These are phyloP conservation scores for Rotaria magnacalcarata DNA, from an alignment of 2,888 invertebrate species.

Conservation along the genomic window DNA sequence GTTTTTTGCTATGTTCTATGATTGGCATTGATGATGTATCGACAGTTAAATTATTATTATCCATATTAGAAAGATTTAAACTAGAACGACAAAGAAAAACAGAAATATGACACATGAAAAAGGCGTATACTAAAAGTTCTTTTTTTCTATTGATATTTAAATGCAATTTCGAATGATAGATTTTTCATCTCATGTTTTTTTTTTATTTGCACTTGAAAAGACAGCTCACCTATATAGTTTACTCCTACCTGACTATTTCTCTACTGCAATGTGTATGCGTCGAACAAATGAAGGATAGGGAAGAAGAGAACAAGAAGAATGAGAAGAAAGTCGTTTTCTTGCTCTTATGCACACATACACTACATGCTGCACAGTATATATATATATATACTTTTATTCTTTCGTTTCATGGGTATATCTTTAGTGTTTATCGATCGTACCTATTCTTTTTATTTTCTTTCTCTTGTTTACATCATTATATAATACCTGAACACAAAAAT, in stretches of 20 bases:
- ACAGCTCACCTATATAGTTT: background rate
- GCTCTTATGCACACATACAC: constrained; percentile 17
- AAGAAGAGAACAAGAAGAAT: constrained; percentile 11
- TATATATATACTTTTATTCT: constrained; percentile 17
- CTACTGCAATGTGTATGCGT: background rate
- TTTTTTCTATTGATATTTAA: background rate
- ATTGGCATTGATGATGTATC: background rate
- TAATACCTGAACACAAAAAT: background rate
- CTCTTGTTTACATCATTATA: background rate
- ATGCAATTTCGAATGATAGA: background rate
- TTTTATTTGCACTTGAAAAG: constrained; percentile 8
- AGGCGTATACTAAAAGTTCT: background rate
- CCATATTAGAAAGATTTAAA: background rate
- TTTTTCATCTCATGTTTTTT: constrained; percentile 9
- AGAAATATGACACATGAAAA: background rate
- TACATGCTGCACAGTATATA: background rate
- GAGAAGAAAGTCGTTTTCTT: constrained; percentile 12
- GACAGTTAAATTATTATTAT: background rate
- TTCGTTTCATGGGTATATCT: background rate
- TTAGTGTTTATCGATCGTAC: background rate
- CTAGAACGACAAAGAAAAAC: background rate
- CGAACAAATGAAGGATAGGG: constrained; percentile 21
- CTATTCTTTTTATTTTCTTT: background rate
- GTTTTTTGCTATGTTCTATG: background rate
- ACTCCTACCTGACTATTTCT: background rate